Conservation (phyloP, 2,113 vertebrate genomes). For the Columba janthina region DNA sequence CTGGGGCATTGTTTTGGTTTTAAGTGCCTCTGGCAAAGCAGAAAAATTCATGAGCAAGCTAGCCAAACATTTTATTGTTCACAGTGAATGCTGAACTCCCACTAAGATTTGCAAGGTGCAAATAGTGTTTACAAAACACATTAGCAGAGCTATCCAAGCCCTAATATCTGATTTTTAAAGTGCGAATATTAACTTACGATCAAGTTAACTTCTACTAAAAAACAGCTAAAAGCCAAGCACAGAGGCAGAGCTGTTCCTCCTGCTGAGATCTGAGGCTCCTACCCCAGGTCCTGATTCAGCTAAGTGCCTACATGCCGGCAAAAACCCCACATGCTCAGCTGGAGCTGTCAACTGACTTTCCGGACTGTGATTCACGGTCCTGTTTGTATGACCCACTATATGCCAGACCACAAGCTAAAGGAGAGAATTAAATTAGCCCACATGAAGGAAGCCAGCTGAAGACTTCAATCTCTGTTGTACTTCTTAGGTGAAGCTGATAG, state of each 20-base stretch:
- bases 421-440: not conserved
- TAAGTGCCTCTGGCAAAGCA: not conserved
- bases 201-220: not conserved
- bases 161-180: slow-evolving; percentile 22
- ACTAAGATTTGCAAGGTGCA: slow-evolving; percentile 51
- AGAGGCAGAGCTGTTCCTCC: not conserved
- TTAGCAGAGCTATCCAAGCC: slow-evolving; percentile 9
- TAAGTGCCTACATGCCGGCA: not conserved
- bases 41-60: not conserved
- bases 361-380: not conserved
- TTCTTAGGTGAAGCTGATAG: not conserved
- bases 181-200: slow-evolving; percentile 28
- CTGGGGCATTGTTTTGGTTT: not conserved
- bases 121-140: slow-evolving; percentile 49
- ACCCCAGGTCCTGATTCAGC: not conserved
- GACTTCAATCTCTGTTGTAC: not conserved
- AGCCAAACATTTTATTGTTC: not conserved
- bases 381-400: not conserved
- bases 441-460: not conserved
- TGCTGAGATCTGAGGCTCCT: slow-evolving; percentile 28
- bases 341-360: not conserved
- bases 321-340: not conserved
- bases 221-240: not conserved
- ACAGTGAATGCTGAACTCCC: not conserved
- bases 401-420: not conserved